Percentiles rank a stretch among this genome's conserved stretches.
Conservation (phyloP, 2,888 invertebrate species). For the Drosophila melanosoma region DNA sequence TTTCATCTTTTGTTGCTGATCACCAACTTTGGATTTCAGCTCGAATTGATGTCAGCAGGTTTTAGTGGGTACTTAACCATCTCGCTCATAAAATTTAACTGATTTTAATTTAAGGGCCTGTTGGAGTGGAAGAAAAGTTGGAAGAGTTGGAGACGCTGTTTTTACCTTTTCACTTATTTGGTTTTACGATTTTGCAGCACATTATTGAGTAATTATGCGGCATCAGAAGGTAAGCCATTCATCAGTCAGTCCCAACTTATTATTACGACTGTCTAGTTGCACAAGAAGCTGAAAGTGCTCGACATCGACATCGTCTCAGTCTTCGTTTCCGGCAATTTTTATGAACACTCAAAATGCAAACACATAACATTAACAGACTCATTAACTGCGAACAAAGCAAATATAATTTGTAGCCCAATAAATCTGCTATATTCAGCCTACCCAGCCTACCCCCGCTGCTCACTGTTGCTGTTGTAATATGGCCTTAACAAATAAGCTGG, state of each 20-base stretch:
- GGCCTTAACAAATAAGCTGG: constrained; percentile 44
- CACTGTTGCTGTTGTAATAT: constrained; percentile 19
- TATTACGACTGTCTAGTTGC: constrained; percentile 38
- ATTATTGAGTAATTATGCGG: constrained; percentile 76
- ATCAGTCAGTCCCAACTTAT: constrained; percentile 33
- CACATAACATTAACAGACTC: constrained; percentile 78
- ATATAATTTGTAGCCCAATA: constrained; percentile 78
- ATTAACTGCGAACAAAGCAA: constrained; percentile 77
- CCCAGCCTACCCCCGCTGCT: neutral
- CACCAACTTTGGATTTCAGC: neutral
- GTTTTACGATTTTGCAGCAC: constrained; percentile 69
- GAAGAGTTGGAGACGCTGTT: neutral
- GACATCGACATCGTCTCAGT: neutral
- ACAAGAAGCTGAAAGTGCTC: constrained; percentile 5
- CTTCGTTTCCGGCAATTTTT: constrained; percentile 41
- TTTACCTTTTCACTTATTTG: constrained; percentile 11
- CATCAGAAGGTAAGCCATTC: constrained; percentile 47
- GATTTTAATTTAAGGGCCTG: constrained; percentile 26
- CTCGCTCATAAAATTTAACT: constrained; percentile 33
- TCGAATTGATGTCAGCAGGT: constrained; percentile 7
- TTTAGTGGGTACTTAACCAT: constrained; percentile 19
- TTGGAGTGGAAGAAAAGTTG: constrained; percentile 4
- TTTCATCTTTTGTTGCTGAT: neutral
- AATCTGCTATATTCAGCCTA: constrained; percentile 59
- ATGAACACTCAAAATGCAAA: constrained; percentile 75